phyloP scores from a whole-genome alignment of 2,113 vertebrate genomes.

The Silurus asotus region DNA sequence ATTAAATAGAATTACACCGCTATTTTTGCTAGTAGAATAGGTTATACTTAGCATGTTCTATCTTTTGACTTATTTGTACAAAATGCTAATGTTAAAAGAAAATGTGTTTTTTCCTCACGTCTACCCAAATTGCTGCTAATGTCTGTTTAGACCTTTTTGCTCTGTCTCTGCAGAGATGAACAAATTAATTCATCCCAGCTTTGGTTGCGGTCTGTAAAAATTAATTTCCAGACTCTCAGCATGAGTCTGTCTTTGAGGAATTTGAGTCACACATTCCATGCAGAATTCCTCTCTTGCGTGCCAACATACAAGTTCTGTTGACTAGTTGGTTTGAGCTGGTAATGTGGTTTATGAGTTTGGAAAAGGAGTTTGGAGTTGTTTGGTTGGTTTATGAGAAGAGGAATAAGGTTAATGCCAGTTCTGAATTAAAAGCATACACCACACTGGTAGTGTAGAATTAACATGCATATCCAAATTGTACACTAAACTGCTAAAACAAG shows the following conservation, averaged over 20 bases:
- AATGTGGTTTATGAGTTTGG: constrained; percentile 5
- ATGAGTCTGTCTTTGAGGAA: constrained; percentile 36
- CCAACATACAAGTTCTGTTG: background rate
- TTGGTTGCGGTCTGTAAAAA: constrained; percentile 35
- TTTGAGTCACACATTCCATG: constrained; percentile 28
- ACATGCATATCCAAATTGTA: background rate
- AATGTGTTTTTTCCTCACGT: constrained; percentile 26
- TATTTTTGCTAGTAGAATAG: too few species aligned
- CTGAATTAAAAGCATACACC: background rate
- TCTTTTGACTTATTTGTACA: too few species aligned
- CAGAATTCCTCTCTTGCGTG: constrained; percentile 24
- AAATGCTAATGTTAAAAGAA: background rate
- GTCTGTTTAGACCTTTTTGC: constrained; percentile 33
- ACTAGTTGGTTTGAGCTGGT: constrained; percentile 11
- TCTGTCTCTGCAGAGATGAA: constrained; percentile 43
- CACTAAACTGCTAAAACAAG: background rate
- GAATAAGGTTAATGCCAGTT: background rate
- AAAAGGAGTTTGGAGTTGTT: constrained; percentile 22
- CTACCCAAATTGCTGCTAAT: constrained; percentile 31
- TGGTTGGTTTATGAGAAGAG: background rate
- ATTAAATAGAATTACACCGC: background rate
- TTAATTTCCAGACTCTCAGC: constrained; percentile 28
- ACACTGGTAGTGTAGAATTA: background rate
- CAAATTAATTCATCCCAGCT: constrained; percentile 45
- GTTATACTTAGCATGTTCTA: too few species aligned